Evolutionary conservation across 53 echinoderm and acorn worm genomes (phyloP), one percentile per base, ranked within the genome.

Genomic region (Echinarachnius parma): DNA sequence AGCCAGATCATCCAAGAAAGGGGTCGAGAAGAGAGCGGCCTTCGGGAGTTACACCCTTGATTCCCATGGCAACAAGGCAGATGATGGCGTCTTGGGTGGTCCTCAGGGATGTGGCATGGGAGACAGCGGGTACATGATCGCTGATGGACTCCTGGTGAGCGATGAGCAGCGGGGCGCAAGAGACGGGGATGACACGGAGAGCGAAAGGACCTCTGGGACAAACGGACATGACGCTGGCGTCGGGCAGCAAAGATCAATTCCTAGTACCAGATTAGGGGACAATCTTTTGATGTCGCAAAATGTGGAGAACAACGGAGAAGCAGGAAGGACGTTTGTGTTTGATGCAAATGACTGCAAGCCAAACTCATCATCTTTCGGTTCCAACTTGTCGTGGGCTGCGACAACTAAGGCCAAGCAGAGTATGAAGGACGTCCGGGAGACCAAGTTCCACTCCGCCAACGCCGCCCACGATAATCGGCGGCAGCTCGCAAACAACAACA

Each of bases 401-500:
- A 48, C 48, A n/a, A 66, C 46, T 18, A n/a, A 10, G 1, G 5
- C 19, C 25, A 66, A 64, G 28, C 10, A 2, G 10, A 39, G 16
- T 16, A 33, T 26, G 29, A 62, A 9, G 20, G 28, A 50, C 34
- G 64, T 18, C 4, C 27, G 19, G 26, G 70, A 69, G 34, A 52
- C 33, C 11, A 69, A 53, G 9, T 53, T 21, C 37, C 70, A 69
- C 70, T 69, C 70, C 0, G 70, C 70, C 21, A 69, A 69, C 10
- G 70, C 70, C 13, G 70, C 21, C 53, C 70, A 69, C 13, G 70
- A 69, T 30, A 50, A 21, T 28, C 27, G 34, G 19, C 53, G 70
- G 34, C 70, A 69, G 26, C 53, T 53, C 52, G 24, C 76, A 25
- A n/a, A n/a, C n/a, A n/a, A n/a, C n/a, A n/a, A n/a, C n/a, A n/a